Conservation (phyloP, 2,888 invertebrate species). For the Mycalesis mineus region DNA sequence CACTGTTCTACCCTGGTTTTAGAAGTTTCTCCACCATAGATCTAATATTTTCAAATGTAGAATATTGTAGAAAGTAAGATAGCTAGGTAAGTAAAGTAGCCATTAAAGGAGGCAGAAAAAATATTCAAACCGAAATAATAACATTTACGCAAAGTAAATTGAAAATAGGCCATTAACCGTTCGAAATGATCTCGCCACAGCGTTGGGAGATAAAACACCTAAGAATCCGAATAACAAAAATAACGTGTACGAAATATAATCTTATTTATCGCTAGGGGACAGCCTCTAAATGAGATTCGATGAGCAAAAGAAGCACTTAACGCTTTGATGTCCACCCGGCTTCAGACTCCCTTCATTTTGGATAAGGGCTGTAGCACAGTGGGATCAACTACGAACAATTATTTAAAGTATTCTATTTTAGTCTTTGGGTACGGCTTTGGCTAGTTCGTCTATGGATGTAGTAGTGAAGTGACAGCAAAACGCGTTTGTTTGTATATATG, state of each 20-base stretch:
- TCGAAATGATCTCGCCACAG: constrained; percentile 8
- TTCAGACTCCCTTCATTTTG: constrained; percentile 45
- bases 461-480: too few species aligned
- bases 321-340: constrained; percentile 74
- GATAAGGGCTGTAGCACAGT: constrained; percentile 26
- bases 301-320: constrained; percentile 68
- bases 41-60: too few species aligned
- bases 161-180: constrained; percentile 15
- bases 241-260: constrained; percentile 61
- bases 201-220: constrained; percentile 22
- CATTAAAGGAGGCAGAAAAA: not conserved
- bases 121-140: not conserved
- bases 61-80: not conserved
- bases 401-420: too few species aligned
- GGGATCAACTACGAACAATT: not conserved
- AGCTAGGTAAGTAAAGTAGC: not conserved
- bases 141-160: constrained; percentile 6
- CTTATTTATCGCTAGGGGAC: constrained; percentile 71
- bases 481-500: too few species aligned
- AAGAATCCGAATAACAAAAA: constrained; percentile 44
- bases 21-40: too few species aligned
- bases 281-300: constrained; percentile 51
- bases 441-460: too few species aligned
- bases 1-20: too few species aligned
- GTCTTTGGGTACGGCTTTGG: too few species aligned